A percentile compares a stretch with the other conserved stretches of the same genome.
phyloP scores from a whole-genome alignment of 2,797 vertebrate genomes.

The Euphonia xanthogaster region DNA sequence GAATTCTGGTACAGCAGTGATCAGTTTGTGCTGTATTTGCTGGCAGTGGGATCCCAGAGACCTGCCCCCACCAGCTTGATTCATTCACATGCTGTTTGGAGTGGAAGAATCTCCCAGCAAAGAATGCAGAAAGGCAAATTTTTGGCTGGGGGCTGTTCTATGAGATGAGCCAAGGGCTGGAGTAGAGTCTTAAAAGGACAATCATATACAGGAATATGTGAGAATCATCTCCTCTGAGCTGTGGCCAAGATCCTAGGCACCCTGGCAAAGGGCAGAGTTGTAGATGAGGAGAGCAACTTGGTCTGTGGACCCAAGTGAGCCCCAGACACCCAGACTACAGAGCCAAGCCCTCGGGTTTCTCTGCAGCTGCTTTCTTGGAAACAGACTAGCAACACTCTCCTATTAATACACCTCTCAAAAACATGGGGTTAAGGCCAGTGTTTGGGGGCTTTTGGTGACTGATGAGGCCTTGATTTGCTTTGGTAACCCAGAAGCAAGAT shows the following conservation, averaged over 20 bases:
- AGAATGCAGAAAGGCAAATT: not conserved
- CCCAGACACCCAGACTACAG: not conserved
- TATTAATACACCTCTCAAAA: not conserved
- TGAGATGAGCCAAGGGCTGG: not conserved
- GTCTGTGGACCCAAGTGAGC: not conserved
- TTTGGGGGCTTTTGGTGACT: not conserved
- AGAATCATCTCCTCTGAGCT: not conserved
- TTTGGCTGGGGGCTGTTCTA: not conserved
- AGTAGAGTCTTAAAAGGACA: not conserved
- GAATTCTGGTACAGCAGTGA: not conserved
- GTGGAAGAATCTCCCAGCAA: not conserved
- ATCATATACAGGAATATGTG: not conserved
- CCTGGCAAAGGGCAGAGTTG: not conserved
- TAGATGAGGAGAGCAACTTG: not conserved
- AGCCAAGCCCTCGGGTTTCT: not conserved
- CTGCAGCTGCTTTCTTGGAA: not conserved
- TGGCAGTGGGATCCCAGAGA: not conserved
- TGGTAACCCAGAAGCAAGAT: not conserved
- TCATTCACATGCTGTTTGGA: not conserved
- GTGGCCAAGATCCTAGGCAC: not conserved
- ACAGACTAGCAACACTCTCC: not conserved
- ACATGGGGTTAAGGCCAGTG: not conserved
- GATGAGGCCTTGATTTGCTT: not conserved
- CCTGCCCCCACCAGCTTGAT: not conserved
- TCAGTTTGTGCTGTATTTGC: not conserved